Percentiles rank a stretch among this genome's conserved stretches.
Evolutionary conservation across 2,888 invertebrate genomes (phyloP).

Genomic region (Euspilapteryx auroguttella): DNA sequence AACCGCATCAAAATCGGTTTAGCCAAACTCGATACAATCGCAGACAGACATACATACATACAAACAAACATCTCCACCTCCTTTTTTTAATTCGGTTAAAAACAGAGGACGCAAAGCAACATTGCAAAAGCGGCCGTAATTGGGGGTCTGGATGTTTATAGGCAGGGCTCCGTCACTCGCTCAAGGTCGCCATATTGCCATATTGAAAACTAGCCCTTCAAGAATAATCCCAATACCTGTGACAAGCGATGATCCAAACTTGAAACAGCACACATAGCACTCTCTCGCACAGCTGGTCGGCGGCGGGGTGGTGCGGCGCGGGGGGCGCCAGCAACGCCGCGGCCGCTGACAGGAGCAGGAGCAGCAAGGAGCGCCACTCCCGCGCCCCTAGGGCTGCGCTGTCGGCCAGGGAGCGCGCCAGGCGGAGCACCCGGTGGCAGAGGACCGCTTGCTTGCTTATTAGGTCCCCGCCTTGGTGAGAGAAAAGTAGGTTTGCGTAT

Average conservation of each 20-base stretch:
- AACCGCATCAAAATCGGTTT: too few species aligned
- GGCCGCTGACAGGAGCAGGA: conserved; percentile 82
- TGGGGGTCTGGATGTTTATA: too few species aligned
- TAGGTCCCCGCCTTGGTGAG: conserved; percentile 73
- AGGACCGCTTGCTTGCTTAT: conserved; percentile 92
- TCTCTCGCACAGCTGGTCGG: conserved; percentile 91
- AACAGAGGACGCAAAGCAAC: too few species aligned
- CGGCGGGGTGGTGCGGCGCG: conserved; percentile 91
- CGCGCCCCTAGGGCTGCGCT: conserved; percentile 68
- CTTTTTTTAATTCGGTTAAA: too few species aligned
- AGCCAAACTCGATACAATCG: too few species aligned
- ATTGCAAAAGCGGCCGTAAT: too few species aligned
- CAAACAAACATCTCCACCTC: too few species aligned
- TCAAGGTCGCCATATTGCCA: too few species aligned
- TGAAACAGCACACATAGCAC: conserved; percentile 93
- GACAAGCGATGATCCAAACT: conserved; percentile 66
- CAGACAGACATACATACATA: too few species aligned
- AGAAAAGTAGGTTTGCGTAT: background rate
- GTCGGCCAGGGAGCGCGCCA: conserved; percentile 70
- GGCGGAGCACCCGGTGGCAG: conserved; percentile 87
- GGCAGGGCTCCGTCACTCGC: too few species aligned
- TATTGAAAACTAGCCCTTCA: too few species aligned
- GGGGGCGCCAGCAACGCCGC: conserved; percentile 91
- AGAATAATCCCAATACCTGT: conserved; percentile 25
- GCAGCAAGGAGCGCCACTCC: conserved; percentile 88